Evolutionary conservation across 2,888 invertebrate genomes (phyloP).

Genomic region (Tachina grossa): DNA sequence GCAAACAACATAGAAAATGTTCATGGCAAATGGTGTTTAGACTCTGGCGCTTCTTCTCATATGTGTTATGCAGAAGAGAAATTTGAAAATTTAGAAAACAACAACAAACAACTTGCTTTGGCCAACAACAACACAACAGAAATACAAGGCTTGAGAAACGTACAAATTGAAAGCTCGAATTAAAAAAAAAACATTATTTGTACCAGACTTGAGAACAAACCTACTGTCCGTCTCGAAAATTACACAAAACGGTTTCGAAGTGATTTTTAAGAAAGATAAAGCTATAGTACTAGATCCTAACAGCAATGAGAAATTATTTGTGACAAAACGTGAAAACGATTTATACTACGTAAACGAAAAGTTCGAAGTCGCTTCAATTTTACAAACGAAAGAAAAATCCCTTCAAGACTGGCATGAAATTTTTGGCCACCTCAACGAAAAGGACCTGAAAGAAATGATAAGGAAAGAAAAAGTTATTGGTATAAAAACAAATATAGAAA

Average conservation of each 20-base stretch:
- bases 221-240: conserved; percentile 60
- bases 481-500: neutral
- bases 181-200: conserved; percentile 35
- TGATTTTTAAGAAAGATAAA: conserved; percentile 41
- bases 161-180: neutral
- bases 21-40: too few relatives aligned
- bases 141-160: conserved; percentile 28
- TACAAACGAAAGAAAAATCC: neutral
- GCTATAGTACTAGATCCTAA: conserved; percentile 30
- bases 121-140: conserved; percentile 30
- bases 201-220: conserved; percentile 54
- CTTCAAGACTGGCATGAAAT: conserved; percentile 53
- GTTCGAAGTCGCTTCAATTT: neutral
- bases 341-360: conserved; percentile 7
- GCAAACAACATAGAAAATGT: conserved; percentile 27
- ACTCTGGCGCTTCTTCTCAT: too few relatives aligned
- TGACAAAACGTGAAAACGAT: conserved; percentile 20
- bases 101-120: too few relatives aligned
- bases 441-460: conserved; percentile 56
- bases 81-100: too few relatives aligned
- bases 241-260: conserved; percentile 49
- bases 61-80: too few relatives aligned
- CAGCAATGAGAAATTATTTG: conserved; percentile 10
- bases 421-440: conserved; percentile 56
- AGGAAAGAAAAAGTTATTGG: conserved; percentile 11